Evolutionary conservation across 2,797 vertebrate genomes (phyloP).

Genomic region (Danio choprae): DNA sequence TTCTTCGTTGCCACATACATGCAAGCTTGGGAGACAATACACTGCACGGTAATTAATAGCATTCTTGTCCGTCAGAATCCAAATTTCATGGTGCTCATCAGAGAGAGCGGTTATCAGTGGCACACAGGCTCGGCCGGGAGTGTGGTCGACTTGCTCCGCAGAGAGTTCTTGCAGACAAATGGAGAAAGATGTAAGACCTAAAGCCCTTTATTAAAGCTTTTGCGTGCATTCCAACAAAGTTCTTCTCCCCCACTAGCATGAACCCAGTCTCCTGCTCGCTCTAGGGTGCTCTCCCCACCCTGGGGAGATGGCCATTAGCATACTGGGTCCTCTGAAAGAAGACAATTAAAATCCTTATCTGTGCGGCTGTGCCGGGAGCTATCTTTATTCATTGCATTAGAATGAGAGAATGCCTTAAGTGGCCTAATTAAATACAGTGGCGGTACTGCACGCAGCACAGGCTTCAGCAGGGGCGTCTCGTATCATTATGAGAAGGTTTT

Average conservation of each 20-base stretch:
- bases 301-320: slow-evolving; percentile 80
- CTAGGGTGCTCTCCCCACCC: slow-evolving; percentile 72
- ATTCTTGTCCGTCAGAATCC: slow-evolving; percentile 72
- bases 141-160: slow-evolving; percentile 74
- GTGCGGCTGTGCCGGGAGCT: slow-evolving; percentile 73
- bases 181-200: slow-evolving; percentile 28
- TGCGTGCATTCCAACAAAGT: slow-evolving; percentile 53
- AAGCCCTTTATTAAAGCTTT: slow-evolving; percentile 46
- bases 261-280: slow-evolving; percentile 69
- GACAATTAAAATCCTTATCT: slow-evolving; percentile 83
- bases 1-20: slow-evolving; percentile 10
- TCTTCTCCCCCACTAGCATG: slow-evolving; percentile 51
- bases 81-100: slow-evolving; percentile 69
- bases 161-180: slow-evolving; percentile 54
- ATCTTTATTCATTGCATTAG: slow-evolving; percentile 76
- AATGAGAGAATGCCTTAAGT: slow-evolving; percentile 78
- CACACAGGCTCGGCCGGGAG: slow-evolving; percentile 66
- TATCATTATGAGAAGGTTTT: slow-evolving; percentile 67
- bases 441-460: slow-evolving; percentile 64
- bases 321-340: slow-evolving; percentile 75
- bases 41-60: slow-evolving; percentile 63
- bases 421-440: slow-evolving; percentile 79
- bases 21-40: slow-evolving; percentile 51
- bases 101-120: slow-evolving; percentile 73
- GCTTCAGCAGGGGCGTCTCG: slow-evolving; percentile 63